Evolutionary conservation across 2,888 invertebrate species (phyloP).

Genomic region (Tricholauxania praeusta): DNA sequence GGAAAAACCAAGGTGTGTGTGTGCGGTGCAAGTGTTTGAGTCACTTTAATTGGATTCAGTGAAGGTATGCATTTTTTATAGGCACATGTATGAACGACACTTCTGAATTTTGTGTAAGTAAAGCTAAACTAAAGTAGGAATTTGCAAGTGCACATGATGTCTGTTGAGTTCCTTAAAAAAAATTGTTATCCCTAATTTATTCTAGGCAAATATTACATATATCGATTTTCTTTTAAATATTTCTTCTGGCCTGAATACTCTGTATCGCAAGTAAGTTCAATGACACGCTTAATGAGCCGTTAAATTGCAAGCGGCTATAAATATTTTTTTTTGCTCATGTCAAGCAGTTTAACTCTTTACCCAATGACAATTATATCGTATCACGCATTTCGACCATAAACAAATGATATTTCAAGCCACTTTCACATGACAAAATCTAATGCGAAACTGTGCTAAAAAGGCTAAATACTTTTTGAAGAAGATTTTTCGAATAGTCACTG

Average conservation of each 20-base stretch:
- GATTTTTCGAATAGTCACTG: too few relatives aligned
- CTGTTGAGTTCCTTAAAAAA: too few relatives aligned
- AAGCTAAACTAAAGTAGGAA: too few relatives aligned
- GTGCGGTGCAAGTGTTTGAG: too few relatives aligned
- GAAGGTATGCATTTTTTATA: too few relatives aligned
- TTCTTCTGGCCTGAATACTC: background rate
- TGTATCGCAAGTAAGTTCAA: conserved; percentile 38
- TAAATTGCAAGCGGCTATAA: conserved; percentile 52
- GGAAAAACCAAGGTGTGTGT: background rate
- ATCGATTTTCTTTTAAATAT: background rate
- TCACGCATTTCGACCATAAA: conserved; percentile 37
- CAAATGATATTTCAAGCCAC: conserved; percentile 15
- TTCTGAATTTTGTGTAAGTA: too few relatives aligned
- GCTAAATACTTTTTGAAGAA: background rate
- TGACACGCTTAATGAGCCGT: conserved; percentile 55
- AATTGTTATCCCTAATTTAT: too few relatives aligned
- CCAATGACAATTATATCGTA: conserved; percentile 5
- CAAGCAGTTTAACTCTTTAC: background rate
- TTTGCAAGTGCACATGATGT: too few relatives aligned
- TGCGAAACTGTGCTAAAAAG: background rate
- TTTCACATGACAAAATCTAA: conserved; percentile 21
- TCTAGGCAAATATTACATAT: background rate
- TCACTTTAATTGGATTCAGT: too few relatives aligned
- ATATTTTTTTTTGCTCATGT: background rate
- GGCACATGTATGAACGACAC: too few relatives aligned